A percentile compares a stretch with the other conserved stretches of the same genome.
Conservation (phyloP, 2,888 invertebrate genomes). For the Ophonus ardosiacus region DNA sequence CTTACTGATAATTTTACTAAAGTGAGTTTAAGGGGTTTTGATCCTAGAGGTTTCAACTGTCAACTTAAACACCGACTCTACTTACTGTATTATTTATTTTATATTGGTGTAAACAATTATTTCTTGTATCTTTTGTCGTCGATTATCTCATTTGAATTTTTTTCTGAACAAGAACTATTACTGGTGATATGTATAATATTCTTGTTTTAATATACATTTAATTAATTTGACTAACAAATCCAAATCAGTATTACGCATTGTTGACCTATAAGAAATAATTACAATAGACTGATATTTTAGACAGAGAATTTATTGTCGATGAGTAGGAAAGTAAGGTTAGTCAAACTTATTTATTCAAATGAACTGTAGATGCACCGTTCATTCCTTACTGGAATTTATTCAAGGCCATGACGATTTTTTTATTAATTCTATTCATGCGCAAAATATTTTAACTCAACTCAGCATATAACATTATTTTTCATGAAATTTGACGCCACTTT, state of each 20-base stretch:
- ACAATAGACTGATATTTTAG: conserved; percentile 5
- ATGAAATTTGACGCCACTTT: no score
- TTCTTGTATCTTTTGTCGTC: background rate
- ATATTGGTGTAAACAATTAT: no score
- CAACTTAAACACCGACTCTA: no score
- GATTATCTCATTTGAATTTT: conserved; percentile 33
- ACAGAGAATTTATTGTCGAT: conserved; percentile 29
- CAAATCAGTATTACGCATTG: conserved; percentile 12
- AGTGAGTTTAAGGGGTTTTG: no score
- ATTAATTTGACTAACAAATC: background rate
- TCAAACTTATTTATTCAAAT: conserved; percentile 41
- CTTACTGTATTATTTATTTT: no score
- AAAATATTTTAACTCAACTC: background rate
- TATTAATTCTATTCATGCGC: background rate
- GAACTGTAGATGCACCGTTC: conserved; percentile 29
- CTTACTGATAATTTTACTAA: no score
- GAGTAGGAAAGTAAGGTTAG: conserved; percentile 45
- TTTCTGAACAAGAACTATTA: conserved; percentile 11
- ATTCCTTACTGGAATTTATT: conserved; percentile 27
- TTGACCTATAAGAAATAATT: conserved; percentile 28
- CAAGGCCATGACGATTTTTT: conserved; percentile 29
- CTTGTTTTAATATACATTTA: conserved; percentile 1
- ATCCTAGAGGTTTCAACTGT: no score
- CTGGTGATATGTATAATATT: background rate
- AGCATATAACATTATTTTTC: no score